Evolutionary conservation across 2,113 vertebrate genomes (phyloP).

Genomic region (Aleadryas rufinucha): DNA sequence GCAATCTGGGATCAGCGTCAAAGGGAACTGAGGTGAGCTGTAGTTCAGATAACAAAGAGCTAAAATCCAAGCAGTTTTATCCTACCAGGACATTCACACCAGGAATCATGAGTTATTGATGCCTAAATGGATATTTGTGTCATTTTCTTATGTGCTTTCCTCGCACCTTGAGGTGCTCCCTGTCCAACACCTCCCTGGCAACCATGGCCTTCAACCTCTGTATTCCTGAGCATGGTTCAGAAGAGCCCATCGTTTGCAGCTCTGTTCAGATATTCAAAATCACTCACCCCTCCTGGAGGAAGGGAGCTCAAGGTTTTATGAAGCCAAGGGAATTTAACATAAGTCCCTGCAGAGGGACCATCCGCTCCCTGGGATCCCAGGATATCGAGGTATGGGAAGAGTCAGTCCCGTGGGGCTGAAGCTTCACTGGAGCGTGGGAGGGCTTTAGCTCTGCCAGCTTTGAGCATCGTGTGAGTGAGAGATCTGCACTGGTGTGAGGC

Average conservation of each 20-base stretch:
- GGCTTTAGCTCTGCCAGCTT: no score
- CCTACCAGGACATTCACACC: neutral
- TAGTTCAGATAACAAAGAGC: neutral
- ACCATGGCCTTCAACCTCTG: constrained; percentile 80
- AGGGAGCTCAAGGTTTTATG: neutral
- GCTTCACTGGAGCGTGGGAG: no score
- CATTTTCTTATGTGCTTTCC: constrained; percentile 81
- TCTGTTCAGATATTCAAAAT: constrained; percentile 21
- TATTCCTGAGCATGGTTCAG: constrained; percentile 77
- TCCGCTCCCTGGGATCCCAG: constrained; percentile 62
- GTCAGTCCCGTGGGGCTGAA: no score
- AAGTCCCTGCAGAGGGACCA: constrained; percentile 65
- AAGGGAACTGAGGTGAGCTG: neutral
- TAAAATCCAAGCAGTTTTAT: neutral
- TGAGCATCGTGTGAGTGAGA: no score
- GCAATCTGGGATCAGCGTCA: neutral
- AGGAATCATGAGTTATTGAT: neutral
- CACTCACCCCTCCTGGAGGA: constrained; percentile 27
- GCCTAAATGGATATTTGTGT: neutral
- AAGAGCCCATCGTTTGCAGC: constrained; percentile 64
- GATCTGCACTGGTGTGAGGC: no score
- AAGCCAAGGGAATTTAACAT: constrained; percentile 80
- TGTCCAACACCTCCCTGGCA: constrained; percentile 82
- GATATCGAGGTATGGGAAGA: constrained; percentile 75
- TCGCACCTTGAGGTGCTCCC: constrained; percentile 68